Evolutionary conservation across 1,140 invertebrate species (phyloP).

Genomic region (Euglossa dilemma): DNA sequence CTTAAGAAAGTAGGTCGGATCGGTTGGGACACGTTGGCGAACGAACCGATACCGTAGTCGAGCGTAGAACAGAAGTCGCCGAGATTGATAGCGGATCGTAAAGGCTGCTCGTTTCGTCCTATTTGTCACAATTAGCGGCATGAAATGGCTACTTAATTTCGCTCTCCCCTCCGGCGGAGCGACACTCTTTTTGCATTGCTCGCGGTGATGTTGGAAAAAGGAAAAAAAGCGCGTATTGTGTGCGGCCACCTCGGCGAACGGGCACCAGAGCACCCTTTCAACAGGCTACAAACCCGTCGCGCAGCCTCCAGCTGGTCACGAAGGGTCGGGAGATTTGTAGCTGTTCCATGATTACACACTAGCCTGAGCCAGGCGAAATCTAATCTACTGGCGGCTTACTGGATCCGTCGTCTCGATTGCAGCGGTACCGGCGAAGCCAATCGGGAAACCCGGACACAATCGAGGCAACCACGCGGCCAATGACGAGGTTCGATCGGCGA

Average conservation of each 20-base stretch:
- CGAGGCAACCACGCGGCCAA: not conserved
- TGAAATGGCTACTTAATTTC: constrained; percentile 71
- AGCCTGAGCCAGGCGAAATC: constrained; percentile 27
- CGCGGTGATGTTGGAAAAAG: not conserved
- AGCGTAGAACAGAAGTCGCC: not conserved
- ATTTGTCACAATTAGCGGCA: constrained; percentile 72
- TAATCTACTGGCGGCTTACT: constrained; percentile 43
- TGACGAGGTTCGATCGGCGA: constrained; percentile 6
- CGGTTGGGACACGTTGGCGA: not conserved
- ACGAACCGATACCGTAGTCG: too few relatives aligned
- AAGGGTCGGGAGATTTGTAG: constrained; percentile 61
- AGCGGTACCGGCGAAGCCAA: constrained; percentile 3
- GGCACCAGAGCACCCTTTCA: constrained; percentile 40
- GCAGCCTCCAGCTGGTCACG: constrained; percentile 31
- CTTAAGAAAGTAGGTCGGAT: constrained; percentile 12
- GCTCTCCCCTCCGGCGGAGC: not conserved
- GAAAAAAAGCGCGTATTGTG: constrained; percentile 44
- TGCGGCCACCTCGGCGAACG: constrained; percentile 40
- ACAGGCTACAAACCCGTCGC: constrained; percentile 34
- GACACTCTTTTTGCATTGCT: not conserved
- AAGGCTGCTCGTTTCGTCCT: constrained; percentile 15
- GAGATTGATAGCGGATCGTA: not conserved
- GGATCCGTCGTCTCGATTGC: constrained; percentile 15
- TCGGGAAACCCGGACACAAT: constrained; percentile 14
- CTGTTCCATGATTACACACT: constrained; percentile 26